Percentiles rank a stretch among this genome's conserved stretches.
Conservation (phyloP, 2,113 vertebrate species). For the Sorex fumeus region DNA sequence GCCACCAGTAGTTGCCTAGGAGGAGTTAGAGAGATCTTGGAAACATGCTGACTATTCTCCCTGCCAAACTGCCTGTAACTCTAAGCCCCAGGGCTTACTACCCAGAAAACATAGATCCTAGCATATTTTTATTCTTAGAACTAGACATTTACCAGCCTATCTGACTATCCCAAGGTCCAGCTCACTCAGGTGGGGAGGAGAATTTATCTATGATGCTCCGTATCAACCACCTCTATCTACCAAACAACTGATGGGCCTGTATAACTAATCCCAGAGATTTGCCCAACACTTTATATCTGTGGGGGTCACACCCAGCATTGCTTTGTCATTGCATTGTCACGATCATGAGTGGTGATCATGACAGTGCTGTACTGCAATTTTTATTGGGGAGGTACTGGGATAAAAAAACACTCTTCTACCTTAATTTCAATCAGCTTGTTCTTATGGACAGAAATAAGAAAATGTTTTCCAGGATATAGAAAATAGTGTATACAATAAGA, state of each 20-base stretch:
- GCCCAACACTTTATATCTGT: too few relatives aligned
- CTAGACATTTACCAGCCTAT: background rate
- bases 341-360: too few relatives aligned
- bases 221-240: background rate
- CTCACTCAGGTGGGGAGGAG: background rate
- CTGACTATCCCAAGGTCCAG: background rate
- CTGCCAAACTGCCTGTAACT: background rate
- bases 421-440: constrained; percentile 28
- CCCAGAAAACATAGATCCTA: background rate
- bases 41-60: background rate
- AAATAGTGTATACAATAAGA: background rate
- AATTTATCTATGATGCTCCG: background rate
- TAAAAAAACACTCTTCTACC: background rate
- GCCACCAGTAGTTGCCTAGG: background rate
- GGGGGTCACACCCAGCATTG: too few relatives aligned
- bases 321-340: too few relatives aligned
- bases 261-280: background rate
- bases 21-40: background rate
- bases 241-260: constrained; percentile 7
- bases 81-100: background rate
- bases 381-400: background rate
- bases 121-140: constrained; percentile 10
- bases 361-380: too few relatives aligned
- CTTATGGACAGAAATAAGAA: constrained; percentile 1
- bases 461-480: background rate